These are phyloP conservation scores for Sarcophilus harrisii DNA, from an alignment of 2,797 vertebrate species.

Conservation along the genomic window DNA sequence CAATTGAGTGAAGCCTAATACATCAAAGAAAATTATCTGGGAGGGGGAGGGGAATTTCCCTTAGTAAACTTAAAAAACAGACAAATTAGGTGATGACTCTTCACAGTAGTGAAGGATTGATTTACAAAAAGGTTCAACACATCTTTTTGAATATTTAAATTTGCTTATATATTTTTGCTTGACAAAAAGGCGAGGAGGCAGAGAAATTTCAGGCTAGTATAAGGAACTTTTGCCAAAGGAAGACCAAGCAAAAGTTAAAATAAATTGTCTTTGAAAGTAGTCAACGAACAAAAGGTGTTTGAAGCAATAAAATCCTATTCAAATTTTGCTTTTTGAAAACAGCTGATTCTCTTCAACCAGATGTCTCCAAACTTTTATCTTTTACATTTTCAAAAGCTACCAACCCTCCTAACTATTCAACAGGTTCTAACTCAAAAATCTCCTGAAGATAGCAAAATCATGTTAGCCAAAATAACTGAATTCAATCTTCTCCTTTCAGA, in stretches of 20 bases:
- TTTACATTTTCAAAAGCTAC: constrained; percentile 31
- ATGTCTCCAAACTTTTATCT: constrained; percentile 33
- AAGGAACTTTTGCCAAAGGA: background rate
- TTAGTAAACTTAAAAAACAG: constrained; percentile 13
- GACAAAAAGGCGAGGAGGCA: background rate
- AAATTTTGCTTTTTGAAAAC: constrained; percentile 28
- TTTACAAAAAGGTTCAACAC: constrained; percentile 11
- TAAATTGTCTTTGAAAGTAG: background rate
- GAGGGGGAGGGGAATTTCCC: background rate
- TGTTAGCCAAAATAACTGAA: constrained; percentile 12
- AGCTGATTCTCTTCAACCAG: constrained; percentile 42
- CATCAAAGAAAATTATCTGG: background rate
- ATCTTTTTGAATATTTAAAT: constrained; percentile 38
- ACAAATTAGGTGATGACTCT: constrained; percentile 19
- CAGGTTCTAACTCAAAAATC: constrained; percentile 8
- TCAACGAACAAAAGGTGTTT: background rate
- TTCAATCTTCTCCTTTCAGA: constrained; percentile 35
- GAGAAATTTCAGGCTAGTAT: constrained; percentile 31
- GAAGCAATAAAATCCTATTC: constrained; percentile 16
- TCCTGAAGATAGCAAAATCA: background rate
- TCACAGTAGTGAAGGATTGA: constrained; percentile 8
- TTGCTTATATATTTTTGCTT: background rate
- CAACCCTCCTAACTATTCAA: constrained; percentile 35
- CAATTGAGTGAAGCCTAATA: background rate
- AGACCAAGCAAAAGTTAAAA: constrained; percentile 26